These are phyloP conservation scores for Andrena praecox DNA, from an alignment of 2,888 invertebrate species.

Conservation along the genomic window DNA sequence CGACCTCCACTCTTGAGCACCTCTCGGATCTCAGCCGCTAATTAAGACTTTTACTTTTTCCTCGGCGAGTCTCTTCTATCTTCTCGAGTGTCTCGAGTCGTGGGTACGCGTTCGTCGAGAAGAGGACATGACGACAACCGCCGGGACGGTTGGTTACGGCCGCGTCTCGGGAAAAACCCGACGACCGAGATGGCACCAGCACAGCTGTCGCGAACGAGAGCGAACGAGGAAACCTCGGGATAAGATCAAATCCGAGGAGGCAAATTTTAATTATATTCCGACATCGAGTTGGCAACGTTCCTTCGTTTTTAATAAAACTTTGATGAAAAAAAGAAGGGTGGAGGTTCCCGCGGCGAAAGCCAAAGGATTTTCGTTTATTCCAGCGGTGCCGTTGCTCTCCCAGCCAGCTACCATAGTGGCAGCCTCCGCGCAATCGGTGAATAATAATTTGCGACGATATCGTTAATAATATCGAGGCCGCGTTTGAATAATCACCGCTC, in stretches of 20 bases:
- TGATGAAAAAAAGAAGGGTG: slow-evolving; percentile 14
- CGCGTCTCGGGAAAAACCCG: slow-evolving; percentile 52
- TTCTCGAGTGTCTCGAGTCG: slow-evolving; percentile 61
- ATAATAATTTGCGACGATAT: slow-evolving; percentile 30
- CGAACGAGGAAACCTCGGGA: slow-evolving; percentile 26
- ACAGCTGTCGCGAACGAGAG: slow-evolving; percentile 59
- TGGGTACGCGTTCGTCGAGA: slow-evolving; percentile 24
- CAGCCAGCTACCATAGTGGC: not conserved
- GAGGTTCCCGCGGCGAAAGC: not conserved
- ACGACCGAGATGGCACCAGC: slow-evolving; percentile 43
- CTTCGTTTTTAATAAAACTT: slow-evolving; percentile 67
- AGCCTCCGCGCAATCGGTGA: not conserved
- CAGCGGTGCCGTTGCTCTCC: not conserved
- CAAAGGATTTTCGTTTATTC: not conserved
- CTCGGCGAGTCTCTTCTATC: slow-evolving; percentile 72
- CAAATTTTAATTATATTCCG: slow-evolving; percentile 71
- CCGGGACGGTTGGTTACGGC: slow-evolving; percentile 43
- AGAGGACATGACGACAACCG: slow-evolving; percentile 35
- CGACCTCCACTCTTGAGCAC: slow-evolving; percentile 71
- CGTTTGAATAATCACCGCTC: slow-evolving; percentile 34
- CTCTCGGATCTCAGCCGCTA: slow-evolving; percentile 72
- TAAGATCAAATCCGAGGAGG: slow-evolving; percentile 64
- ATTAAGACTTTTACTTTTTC: slow-evolving; percentile 78
- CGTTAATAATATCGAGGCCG: slow-evolving; percentile 31
- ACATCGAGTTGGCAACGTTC: slow-evolving; percentile 67